Evolutionary conservation across 2,797 vertebrate genomes (phyloP).

Genomic region (Gallinago nigripennis): DNA sequence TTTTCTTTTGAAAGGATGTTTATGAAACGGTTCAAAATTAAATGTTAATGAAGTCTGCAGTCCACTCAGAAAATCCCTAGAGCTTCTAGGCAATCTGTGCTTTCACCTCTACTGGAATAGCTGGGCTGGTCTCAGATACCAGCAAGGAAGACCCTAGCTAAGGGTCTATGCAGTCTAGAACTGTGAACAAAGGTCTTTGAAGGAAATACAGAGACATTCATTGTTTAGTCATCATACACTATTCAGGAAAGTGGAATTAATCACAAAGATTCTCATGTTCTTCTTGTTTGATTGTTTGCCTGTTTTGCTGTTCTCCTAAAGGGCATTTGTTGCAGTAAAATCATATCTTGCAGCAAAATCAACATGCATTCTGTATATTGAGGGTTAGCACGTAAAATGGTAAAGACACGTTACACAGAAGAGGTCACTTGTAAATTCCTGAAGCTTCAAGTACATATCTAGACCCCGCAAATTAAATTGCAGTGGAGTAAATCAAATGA

Average conservation of each 20-base stretch:
- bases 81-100: neutral
- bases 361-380: neutral
- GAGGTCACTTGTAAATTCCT: neutral
- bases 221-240: neutral
- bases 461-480: neutral
- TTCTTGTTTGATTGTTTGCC: neutral
- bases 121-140: neutral
- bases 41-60: slow-evolving; percentile 48
- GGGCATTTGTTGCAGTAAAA: neutral
- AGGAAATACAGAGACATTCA: neutral
- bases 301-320: neutral
- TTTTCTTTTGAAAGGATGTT: slow-evolving; percentile 55
- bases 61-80: slow-evolving; percentile 8
- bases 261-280: neutral
- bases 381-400: neutral
- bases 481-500: neutral
- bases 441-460: neutral
- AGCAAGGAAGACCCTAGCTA: neutral
- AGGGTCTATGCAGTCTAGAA: neutral
- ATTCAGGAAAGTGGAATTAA: neutral
- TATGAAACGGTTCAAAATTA: slow-evolving; percentile 46
- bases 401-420: neutral
- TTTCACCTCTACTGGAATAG: neutral
- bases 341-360: neutral
- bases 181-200: neutral